Evolutionary conservation across 2,113 vertebrate species (phyloP), one percentile per base, ranked within the genome.

Genomic region (Edolisoma coerulescens): DNA sequence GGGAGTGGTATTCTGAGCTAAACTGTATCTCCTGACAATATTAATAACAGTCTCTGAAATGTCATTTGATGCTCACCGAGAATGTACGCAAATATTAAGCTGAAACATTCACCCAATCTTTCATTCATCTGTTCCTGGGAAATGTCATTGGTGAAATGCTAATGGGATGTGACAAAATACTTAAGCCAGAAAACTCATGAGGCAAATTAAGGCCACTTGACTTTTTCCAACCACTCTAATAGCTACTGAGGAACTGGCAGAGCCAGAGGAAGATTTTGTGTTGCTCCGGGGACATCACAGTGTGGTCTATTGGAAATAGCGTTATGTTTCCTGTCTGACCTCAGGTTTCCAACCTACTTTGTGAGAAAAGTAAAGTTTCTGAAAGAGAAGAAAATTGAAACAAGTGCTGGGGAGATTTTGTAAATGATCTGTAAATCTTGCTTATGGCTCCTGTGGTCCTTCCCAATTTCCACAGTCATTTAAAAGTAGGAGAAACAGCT

Each of bases 81-180:
- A 78, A 64, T 6, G 16, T 75, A 78, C 0, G 1, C 71, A 93
- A 96, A 94, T 80, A 91, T 64, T 80, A 67, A 86, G 32, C 64
- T 60, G 82, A 77, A 95, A 95, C 11, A 0, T 65, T 88, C 64
- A 50, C 47, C 33, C 0, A 0, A 56, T 80, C 59, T 84, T 86
- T 54, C 50, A 73, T 83, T 95, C 52, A 67, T 88, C 68, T 92
- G 4, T 90, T 94, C 64, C 68, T 68, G 21, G 26, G 41, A 95
- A 97, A 95, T 90, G 59, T 91, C 76, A 60, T 44, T 77, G 56
- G 60, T 74, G 32, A 93, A 90, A 95, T 86, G 68, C 28, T 96
- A 93, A 90, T 86, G 60, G 85, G 80, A 96, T 67, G 79, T 92
- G 95, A 95, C 93, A 94, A 87, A 96, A 90, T 61, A 74, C 63